Evolutionary conservation across 2,888 invertebrate genomes (phyloP).

Genomic region (Germaria angustata): DNA sequence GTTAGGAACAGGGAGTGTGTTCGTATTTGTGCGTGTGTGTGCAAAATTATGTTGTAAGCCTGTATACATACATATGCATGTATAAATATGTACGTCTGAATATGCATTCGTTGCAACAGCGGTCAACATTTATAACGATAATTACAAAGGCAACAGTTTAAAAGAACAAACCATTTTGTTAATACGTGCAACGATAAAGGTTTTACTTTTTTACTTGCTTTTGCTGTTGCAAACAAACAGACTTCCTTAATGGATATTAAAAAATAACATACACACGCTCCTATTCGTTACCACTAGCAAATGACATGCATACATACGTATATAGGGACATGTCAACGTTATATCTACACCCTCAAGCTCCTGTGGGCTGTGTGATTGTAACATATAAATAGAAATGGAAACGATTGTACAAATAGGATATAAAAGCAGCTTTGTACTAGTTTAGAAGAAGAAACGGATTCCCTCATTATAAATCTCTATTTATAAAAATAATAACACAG

Average conservation of each 20-base stretch:
- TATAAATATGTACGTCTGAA: neutral
- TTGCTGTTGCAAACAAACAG: conserved; percentile 40
- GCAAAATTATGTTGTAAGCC: neutral
- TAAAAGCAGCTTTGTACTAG: conserved; percentile 23
- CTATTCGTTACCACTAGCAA: neutral
- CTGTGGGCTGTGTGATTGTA: neutral
- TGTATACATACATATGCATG: neutral
- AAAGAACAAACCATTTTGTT: conserved; percentile 64
- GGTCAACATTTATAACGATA: conserved; percentile 61
- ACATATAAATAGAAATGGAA: conserved; percentile 32
- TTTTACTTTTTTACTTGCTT: conserved; percentile 27
- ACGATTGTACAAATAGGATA: conserved; percentile 54
- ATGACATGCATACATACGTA: conserved; percentile 6
- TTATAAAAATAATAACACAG: conserved; percentile 28
- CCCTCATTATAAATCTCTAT: conserved; percentile 3
- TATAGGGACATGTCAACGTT: conserved; percentile 41
- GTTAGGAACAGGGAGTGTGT: neutral
- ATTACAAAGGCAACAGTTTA: conserved; percentile 67
- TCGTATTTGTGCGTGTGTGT: too few relatives aligned
- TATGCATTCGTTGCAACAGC: conserved; percentile 45
- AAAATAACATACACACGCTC: conserved; percentile 41
- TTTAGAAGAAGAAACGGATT: conserved; percentile 12
- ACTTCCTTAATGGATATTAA: conserved; percentile 65
- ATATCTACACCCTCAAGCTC: neutral
- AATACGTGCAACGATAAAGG: conserved; percentile 61